These are phyloP conservation scores for Colletes collaris DNA, from an alignment of 2,888 invertebrate species.

Conservation along the genomic window DNA sequence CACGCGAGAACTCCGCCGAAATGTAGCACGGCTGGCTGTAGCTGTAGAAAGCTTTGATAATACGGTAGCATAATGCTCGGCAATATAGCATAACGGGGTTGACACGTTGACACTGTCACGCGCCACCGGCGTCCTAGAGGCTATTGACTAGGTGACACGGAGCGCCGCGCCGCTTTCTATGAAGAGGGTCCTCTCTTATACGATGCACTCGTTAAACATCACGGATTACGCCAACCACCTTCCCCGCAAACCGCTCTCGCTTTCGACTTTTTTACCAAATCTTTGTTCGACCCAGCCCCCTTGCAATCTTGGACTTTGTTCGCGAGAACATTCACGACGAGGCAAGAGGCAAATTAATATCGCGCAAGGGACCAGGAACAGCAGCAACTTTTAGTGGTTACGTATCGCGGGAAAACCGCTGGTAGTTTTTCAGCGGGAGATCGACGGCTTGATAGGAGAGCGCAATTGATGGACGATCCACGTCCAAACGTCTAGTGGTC, in stretches of 20 bases:
- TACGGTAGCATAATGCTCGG: constrained; percentile 69
- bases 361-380: constrained; percentile 20
- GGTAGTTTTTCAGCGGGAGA: constrained; percentile 31
- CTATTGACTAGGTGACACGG: constrained; percentile 69
- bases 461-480: constrained; percentile 60
- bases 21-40: constrained; percentile 49
- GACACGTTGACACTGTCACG: constrained; percentile 73
- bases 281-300: constrained; percentile 6
- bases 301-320: constrained; percentile 40
- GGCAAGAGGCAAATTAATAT: no score
- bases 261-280: constrained; percentile 36
- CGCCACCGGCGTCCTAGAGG: constrained; percentile 67
- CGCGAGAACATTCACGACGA: neutral
- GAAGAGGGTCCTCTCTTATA: constrained; percentile 49
- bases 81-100: constrained; percentile 72
- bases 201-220: constrained; percentile 63
- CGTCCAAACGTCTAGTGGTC: constrained; percentile 42
- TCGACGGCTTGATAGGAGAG: constrained; percentile 47
- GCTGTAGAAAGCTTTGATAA: constrained; percentile 66
- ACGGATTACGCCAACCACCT: constrained; percentile 24
- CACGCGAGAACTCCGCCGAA: constrained; percentile 52
- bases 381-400: constrained; percentile 17
- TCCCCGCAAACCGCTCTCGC: constrained; percentile 17
- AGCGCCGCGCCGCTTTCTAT: constrained; percentile 43
- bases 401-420: neutral